phyloP scores from a whole-genome alignment of 2,888 invertebrate species.

The Caenorhabditis uteleia region DNA sequence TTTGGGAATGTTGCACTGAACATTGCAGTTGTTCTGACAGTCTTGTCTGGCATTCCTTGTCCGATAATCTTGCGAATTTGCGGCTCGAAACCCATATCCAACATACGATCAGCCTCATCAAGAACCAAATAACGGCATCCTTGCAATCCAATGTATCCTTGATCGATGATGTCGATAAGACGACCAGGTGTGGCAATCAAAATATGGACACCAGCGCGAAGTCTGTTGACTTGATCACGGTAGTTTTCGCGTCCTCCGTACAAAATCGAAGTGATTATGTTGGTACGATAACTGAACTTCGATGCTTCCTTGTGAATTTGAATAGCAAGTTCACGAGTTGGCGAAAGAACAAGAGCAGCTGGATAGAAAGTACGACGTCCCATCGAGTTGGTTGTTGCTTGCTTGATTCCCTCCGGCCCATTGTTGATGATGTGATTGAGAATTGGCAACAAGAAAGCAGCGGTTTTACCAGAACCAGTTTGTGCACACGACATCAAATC shows the following conservation, averaged over 20 bases:
- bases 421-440: slow-evolving; percentile 87
- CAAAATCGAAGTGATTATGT: slow-evolving; percentile 93
- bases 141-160: slow-evolving; percentile 86
- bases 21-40: slow-evolving; percentile 96
- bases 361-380: slow-evolving; percentile 91
- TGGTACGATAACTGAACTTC: slow-evolving; percentile 83
- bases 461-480: slow-evolving; percentile 92
- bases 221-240: slow-evolving; percentile 68
- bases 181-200: slow-evolving; percentile 98
- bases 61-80: slow-evolving; percentile 74
- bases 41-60: slow-evolving; percentile 84
- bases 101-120: slow-evolving; percentile 99
- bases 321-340: slow-evolving; percentile 97
- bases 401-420: slow-evolving; percentile 41
- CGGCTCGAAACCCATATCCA: slow-evolving; percentile 99
- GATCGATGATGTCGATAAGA: slow-evolving; percentile 87
- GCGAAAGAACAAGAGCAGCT: slow-evolving; percentile 91
- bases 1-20: slow-evolving; percentile 99
- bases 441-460: slow-evolving; percentile 96
- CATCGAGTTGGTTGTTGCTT: slow-evolving; percentile 55
- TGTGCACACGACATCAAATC: slow-evolving; percentile 86
- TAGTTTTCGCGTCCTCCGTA: slow-evolving; percentile 81
- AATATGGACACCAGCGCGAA: slow-evolving; percentile 85
- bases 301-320: slow-evolving; percentile 71
- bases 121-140: slow-evolving; percentile 81